These are phyloP conservation scores for Tursiops truncatus DNA, from an alignment of 2,113 vertebrate genomes.

Conservation along the genomic window DNA sequence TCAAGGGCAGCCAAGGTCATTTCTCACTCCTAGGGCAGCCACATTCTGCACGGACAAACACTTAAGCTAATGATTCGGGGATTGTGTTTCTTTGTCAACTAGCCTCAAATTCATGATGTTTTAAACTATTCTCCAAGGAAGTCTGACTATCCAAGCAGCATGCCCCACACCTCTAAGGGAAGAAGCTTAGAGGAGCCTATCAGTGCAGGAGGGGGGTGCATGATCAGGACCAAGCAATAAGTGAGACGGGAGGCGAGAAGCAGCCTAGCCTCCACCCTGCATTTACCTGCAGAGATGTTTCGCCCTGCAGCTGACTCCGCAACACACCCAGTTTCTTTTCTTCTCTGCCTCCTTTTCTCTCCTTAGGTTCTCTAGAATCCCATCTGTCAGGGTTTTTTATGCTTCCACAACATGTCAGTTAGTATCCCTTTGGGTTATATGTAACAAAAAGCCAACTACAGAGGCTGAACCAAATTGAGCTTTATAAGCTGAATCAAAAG, in stretches of 20 bases:
- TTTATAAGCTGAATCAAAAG: neutral
- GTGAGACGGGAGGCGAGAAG: neutral
- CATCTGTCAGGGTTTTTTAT: neutral
- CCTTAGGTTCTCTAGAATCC: neutral
- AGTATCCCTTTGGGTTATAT: neutral
- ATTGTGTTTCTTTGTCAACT: neutral
- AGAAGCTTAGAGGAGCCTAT: neutral
- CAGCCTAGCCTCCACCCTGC: neutral
- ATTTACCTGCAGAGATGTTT: neutral
- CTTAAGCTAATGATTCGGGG: neutral
- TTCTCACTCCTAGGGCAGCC: neutral
- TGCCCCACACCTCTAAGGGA: neutral
- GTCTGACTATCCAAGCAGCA: neutral
- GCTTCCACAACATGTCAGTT: neutral
- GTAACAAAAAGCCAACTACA: neutral
- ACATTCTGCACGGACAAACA: neutral
- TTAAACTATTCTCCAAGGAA: neutral
- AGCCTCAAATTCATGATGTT: neutral
- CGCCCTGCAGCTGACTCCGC: neutral
- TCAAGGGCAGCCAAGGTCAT: neutral
- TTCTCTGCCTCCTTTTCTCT: neutral
- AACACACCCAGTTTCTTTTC: neutral
- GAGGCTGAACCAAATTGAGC: neutral
- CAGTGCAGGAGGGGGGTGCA: accelerated
- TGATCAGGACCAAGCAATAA: neutral